Percentiles rank a stretch among this genome's conserved stretches.
Conservation (phyloP, 2,797 vertebrate species). For the Enteromius radiatus region DNA sequence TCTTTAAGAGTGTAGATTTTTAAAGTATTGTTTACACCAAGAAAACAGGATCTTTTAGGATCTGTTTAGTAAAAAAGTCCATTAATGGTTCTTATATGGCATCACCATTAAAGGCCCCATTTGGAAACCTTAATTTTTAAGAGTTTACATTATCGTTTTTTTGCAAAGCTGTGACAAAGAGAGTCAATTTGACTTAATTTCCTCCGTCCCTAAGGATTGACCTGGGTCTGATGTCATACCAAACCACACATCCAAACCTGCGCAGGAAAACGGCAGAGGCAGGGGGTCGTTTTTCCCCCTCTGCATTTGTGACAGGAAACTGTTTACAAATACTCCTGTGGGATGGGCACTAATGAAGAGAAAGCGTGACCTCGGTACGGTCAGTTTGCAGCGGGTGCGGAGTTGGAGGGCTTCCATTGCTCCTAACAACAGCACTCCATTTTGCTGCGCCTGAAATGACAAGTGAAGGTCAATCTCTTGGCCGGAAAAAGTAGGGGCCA, state of each 20-base stretch:
- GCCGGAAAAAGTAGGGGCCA: slow-evolving; percentile 35
- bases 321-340: slow-evolving; percentile 57
- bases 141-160: background rate
- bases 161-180: slow-evolving; percentile 46
- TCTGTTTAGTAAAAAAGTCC: background rate
- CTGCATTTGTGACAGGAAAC: slow-evolving; percentile 30
- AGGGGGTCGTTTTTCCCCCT: slow-evolving; percentile 39
- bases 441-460: slow-evolving; percentile 50
- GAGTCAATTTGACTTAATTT: slow-evolving; percentile 25
- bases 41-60: background rate
- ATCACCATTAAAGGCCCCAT: background rate
- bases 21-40: background rate
- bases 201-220: slow-evolving; percentile 36
- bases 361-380: slow-evolving; percentile 53
- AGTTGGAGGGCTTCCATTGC: slow-evolving; percentile 55
- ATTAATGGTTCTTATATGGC: background rate
- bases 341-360: slow-evolving; percentile 53
- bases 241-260: background rate
- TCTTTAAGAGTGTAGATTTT: background rate
- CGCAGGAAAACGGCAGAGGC: background rate
- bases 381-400: slow-evolving; percentile 48
- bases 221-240: slow-evolving; percentile 14
- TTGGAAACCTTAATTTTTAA: background rate
- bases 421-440: slow-evolving; percentile 45
- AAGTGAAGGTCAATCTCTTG: slow-evolving; percentile 58